Evolutionary conservation across 2,888 invertebrate genomes (phyloP).

Genomic region (Melitaea athalia): DNA sequence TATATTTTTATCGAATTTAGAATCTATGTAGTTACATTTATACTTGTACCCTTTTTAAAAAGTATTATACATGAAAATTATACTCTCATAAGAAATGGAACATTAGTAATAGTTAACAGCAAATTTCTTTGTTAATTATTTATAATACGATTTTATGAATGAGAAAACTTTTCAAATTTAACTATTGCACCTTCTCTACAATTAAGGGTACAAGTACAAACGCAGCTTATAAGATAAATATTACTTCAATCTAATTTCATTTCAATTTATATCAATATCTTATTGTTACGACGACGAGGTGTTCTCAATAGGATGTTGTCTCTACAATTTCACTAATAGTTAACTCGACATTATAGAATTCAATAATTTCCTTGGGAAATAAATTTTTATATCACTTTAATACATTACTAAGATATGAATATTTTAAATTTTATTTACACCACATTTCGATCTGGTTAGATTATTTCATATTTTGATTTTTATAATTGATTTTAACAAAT

Average conservation of each 20-base stretch:
- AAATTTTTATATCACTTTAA: conserved; percentile 73
- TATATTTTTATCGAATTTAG: conserved; percentile 35
- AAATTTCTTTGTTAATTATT: no score
- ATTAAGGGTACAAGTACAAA: conserved; percentile 24
- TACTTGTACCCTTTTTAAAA: conserved; percentile 18
- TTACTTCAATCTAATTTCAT: conserved; percentile 36
- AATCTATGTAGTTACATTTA: conserved; percentile 28
- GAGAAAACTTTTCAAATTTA: no score
- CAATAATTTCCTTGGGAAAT: conserved; percentile 79
- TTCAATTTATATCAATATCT: conserved; percentile 31
- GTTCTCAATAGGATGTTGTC: conserved; percentile 53
- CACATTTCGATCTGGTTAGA: conserved; percentile 40
- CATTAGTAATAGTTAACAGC: no score
- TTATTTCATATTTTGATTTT: conserved; percentile 36
- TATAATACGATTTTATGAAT: no score
- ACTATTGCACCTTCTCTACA: background rate
- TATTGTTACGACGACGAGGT: conserved; percentile 42
- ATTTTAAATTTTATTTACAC: conserved; percentile 71
- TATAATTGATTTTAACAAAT: conserved; percentile 28
- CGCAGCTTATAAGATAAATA: conserved; percentile 20
- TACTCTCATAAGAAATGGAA: background rate
- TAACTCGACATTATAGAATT: conserved; percentile 76
- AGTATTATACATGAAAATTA: background rate
- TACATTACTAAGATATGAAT: conserved; percentile 80
- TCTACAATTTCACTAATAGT: conserved; percentile 69